phyloP scores from a whole-genome alignment of 2,797 vertebrate species.

The Sebastolobus altivelis region DNA sequence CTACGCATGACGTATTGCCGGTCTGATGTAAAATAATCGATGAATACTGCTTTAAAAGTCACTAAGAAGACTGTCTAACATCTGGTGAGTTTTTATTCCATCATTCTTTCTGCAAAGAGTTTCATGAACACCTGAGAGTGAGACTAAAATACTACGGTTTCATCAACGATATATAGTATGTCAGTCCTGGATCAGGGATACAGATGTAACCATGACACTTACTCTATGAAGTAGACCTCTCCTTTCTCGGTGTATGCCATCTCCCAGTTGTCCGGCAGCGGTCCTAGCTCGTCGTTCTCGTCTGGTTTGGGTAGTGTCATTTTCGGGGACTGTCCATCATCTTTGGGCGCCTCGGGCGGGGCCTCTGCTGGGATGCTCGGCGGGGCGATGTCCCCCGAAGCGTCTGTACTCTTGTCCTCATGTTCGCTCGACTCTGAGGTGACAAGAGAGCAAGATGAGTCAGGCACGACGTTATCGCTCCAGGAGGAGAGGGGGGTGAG shows the following conservation, averaged over 20 bases:
- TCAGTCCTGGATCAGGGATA: neutral
- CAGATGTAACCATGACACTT: conserved; percentile 75
- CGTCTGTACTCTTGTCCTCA: conserved; percentile 94
- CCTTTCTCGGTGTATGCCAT: conserved; percentile 99
- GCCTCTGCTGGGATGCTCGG: conserved; percentile 82
- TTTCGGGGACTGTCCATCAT: conserved; percentile 84
- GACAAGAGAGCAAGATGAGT: conserved; percentile 55
- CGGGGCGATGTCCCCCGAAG: conserved; percentile 87
- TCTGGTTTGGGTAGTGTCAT: conserved; percentile 85
- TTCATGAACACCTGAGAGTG: neutral
- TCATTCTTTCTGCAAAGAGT: neutral
- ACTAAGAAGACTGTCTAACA: neutral
- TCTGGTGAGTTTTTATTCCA: neutral
- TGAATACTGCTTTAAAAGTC: neutral
- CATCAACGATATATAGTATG: neutral
- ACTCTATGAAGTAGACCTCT: conserved; percentile 99
- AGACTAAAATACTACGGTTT: neutral
- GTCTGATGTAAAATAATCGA: too few relatives aligned
- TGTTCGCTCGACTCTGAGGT: conserved; percentile 94
- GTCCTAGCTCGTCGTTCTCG: conserved; percentile 92
- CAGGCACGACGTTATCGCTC: conserved; percentile 41
- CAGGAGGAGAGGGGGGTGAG: conserved; percentile 6
- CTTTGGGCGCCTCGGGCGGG: conserved; percentile 86
- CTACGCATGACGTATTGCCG: too few relatives aligned
- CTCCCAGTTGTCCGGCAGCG: conserved; percentile 98